A percentile compares a stretch with the other conserved stretches of the same genome.
Conservation (phyloP, 2,113 vertebrate genomes). For the Platycercus adscitus region DNA sequence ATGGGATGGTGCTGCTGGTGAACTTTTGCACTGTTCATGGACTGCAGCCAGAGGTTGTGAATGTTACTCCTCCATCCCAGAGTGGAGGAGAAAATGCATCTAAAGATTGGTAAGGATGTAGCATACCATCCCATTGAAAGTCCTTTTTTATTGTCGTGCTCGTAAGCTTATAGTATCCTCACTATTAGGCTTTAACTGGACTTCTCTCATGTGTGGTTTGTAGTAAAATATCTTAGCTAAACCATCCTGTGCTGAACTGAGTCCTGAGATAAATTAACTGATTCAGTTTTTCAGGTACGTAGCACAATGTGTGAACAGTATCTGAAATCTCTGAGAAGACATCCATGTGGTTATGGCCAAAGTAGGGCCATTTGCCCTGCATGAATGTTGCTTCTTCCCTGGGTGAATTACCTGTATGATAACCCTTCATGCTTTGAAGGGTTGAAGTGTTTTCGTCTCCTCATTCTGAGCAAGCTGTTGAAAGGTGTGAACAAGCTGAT, state of each 20-base stretch:
- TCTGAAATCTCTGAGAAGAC: background rate
- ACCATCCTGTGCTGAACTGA: background rate
- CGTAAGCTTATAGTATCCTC: background rate
- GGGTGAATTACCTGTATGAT: background rate
- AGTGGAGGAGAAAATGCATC: background rate
- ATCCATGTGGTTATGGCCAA: background rate
- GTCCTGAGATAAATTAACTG: background rate
- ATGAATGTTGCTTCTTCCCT: background rate
- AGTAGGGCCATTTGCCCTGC: background rate
- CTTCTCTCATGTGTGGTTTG: too few relatives aligned
- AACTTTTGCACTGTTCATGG: fast-evolving
- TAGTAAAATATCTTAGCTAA: background rate
- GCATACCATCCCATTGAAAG: background rate
- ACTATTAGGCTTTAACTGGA: background rate
- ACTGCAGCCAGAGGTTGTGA: fast-evolving
- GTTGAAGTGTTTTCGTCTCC: background rate
- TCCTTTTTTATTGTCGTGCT: background rate
- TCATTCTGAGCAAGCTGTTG: background rate
- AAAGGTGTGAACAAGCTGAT: background rate
- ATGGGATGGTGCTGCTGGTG: background rate
- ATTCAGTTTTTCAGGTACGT: fast-evolving
- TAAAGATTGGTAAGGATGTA: background rate
- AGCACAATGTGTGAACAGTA: too few relatives aligned
- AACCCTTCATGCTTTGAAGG: background rate
- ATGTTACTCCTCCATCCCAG: background rate